Percentiles rank a stretch among this genome's conserved stretches.
These are phyloP conservation scores for Ornithoptera alexandrae DNA, from an alignment of 2,888 invertebrate genomes.

Conservation along the genomic window DNA sequence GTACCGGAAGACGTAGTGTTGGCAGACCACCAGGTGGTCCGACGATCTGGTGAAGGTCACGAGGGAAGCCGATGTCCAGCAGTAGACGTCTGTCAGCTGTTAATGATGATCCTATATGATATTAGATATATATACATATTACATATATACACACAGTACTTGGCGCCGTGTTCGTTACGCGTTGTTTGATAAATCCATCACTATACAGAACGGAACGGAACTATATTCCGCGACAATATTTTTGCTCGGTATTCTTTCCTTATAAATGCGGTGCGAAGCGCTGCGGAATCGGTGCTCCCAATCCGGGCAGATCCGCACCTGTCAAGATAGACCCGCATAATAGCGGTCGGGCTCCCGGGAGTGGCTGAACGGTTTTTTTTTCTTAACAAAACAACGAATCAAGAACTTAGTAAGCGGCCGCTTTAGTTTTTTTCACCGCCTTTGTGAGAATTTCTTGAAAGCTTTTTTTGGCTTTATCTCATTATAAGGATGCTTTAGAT, in stretches of 20 bases:
- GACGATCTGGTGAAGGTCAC: too few relatives aligned
- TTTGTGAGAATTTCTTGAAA: background rate
- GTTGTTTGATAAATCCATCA: background rate
- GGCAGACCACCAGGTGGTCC: too few relatives aligned
- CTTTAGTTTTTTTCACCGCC: background rate
- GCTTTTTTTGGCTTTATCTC: background rate
- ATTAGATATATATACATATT: background rate
- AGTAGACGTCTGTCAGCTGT: too few relatives aligned
- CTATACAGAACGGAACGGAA: too few relatives aligned
- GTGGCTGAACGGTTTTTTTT: slow-evolving; percentile 16
- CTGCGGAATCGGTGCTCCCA: too few relatives aligned
- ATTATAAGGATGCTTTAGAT: background rate
- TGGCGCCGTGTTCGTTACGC: background rate
- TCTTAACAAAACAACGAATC: slow-evolving; percentile 4
- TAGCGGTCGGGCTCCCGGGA: slow-evolving; percentile 9
- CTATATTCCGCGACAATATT: too few relatives aligned
- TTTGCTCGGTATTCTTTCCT: too few relatives aligned
- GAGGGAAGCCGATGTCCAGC: too few relatives aligned
- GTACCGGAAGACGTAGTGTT: too few relatives aligned
- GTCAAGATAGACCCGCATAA: slow-evolving; percentile 22
- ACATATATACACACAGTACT: background rate
- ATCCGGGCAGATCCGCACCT: slow-evolving; percentile 14
- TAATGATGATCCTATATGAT: too few relatives aligned
- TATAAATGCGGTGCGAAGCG: too few relatives aligned
- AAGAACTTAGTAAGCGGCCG: slow-evolving; percentile 4